A percentile compares a stretch with the other conserved stretches of the same genome.
These are phyloP conservation scores for Arctia plantaginis DNA, from an alignment of 2,888 invertebrate genomes.

Conservation along the genomic window DNA sequence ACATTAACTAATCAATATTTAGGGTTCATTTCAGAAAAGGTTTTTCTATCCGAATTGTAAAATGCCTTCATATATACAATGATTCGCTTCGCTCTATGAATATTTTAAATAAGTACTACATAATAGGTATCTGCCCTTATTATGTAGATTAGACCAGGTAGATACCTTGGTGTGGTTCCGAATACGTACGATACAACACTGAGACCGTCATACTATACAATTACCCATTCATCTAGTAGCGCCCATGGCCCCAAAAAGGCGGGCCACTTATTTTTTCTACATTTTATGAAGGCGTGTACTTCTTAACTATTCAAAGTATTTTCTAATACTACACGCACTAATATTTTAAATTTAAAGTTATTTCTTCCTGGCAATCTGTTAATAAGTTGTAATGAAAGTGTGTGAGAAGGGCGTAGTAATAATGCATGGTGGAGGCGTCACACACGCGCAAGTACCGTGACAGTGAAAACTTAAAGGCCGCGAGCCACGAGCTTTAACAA, in stretches of 20 bases:
- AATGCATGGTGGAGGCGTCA: conserved; percentile 37
- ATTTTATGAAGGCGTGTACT: not conserved
- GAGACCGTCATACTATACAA: not conserved
- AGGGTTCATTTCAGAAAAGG: not conserved
- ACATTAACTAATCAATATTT: conserved; percentile 13
- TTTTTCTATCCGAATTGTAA: not conserved
- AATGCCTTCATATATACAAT: not conserved
- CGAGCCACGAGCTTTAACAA: conserved; percentile 20
- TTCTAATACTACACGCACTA: not conserved
- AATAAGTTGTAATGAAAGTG: conserved; percentile 12
- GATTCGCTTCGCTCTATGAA: not conserved
- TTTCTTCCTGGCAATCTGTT: conserved; percentile 2
- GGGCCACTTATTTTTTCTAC: not conserved
- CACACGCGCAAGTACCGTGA: conserved; percentile 51
- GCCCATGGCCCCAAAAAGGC: not conserved
- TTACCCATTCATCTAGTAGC: not conserved
- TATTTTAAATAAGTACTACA: not conserved
- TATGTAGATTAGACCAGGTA: not conserved
- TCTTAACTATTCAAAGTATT: conserved; percentile 2
- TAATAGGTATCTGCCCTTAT: not conserved
- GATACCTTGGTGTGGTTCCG: not conserved
- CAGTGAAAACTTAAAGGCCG: conserved; percentile 65
- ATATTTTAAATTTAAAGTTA: conserved; percentile 3
- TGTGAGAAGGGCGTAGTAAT: conserved; percentile 16
- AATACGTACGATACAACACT: not conserved